Base-by-base conservation (phyloP, 2,888 invertebrate species). In the Rhingia rostrata region DNA sequence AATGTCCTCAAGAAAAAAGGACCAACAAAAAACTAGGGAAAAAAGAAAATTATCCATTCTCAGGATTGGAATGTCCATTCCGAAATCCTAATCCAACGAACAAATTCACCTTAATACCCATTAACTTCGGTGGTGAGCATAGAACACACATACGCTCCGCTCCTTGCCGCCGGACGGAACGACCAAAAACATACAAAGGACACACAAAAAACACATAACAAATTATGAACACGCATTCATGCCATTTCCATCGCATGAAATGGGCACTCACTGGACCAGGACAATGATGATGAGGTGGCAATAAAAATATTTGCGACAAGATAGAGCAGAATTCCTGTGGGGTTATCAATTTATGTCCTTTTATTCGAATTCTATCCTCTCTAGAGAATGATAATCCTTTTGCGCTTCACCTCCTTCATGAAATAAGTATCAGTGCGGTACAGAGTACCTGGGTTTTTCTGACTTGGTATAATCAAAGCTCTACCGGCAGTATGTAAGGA, bases 61-160 rank as follows among this genome's bases (percentile, higher is more conserved):
- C 51, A 33, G 35, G 72, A 63, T 58, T 64, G 79, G 73, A 83
- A 83, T 83, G 73, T 73, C 82, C 72, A 66, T 72, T 66, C 72
- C 33, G 35, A 66, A 32, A n/a, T 75, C 73, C 69, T 84, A 84
- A 84, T 84, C 80, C 84, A 54, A 80, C 54, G 80, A 70, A 80
- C 80, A 84, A 74, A 84, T 80, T 84, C 84, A 84, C 84, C 84
- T 80, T 84, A 84, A 84, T 84, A 80, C 84, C 84, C 70, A 74
- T 84, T 80, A 80, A 66, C 80, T 84, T 70, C 54, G 56, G 66
- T 78, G 69, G 54, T 69, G 83, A 73, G 63, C 79, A 53, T 64
- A 54, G 67, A 72, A 66, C 53, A 73, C 67, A 67, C 66, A 83
- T 67, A 53, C 67, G 39, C 39, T 30, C 45, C 33, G 47, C n/a